phyloP scores from a whole-genome alignment of 2,113 vertebrate species.

The Ammodramus savannarum region DNA sequence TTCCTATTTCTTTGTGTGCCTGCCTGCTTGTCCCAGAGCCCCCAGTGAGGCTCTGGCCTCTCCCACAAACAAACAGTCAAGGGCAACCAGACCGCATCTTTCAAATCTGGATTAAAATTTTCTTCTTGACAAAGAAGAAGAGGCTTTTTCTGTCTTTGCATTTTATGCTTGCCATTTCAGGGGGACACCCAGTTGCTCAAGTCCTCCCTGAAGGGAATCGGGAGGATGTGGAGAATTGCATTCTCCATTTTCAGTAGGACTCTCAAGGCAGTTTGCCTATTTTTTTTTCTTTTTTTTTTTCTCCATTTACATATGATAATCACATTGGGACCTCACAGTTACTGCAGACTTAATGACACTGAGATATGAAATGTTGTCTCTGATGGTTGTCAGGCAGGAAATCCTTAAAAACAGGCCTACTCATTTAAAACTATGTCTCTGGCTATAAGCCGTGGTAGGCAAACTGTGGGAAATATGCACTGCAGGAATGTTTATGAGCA shows the following conservation, averaged over 20 bases:
- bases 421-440: background rate
- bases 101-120: background rate
- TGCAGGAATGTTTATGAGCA: background rate
- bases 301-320: background rate
- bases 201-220: background rate
- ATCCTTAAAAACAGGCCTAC: background rate
- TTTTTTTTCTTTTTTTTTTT: background rate
- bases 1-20: rapidly evolving
- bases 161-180: background rate
- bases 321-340: background rate
- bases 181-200: background rate
- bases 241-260: background rate
- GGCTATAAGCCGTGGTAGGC: background rate
- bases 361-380: background rate
- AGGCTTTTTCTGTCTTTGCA: background rate
- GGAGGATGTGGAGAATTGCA: background rate
- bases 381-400: background rate
- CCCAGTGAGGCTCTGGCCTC: rapidly evolving
- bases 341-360: background rate
- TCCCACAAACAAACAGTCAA: background rate
- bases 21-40: background rate
- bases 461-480: background rate
- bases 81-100: rapidly evolving
- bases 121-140: background rate
- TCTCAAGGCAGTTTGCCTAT: rapidly evolving